These are phyloP conservation scores for Corynorhinus townsendii DNA, from an alignment of 2,113 vertebrate species.

Conservation along the genomic window DNA sequence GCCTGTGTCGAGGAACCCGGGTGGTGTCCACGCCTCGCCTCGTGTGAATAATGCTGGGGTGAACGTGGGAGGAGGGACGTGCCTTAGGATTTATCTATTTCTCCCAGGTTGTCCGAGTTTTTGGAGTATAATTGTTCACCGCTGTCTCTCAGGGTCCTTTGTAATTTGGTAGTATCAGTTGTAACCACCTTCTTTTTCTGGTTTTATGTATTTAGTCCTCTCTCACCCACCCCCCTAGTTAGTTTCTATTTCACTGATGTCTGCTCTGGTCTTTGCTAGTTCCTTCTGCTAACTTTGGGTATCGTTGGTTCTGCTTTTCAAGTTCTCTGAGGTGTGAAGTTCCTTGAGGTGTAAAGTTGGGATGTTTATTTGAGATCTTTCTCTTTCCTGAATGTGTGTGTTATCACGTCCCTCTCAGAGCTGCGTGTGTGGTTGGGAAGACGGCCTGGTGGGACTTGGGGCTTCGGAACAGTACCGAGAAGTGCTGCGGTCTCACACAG, in stretches of 20 bases:
- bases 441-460: not conserved
- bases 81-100: not conserved
- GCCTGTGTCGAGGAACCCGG: too few relatives aligned
- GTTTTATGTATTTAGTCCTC: not conserved
- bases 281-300: not conserved
- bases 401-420: too few relatives aligned
- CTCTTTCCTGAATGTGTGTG: not conserved
- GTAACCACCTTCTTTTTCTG: not conserved
- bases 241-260: not conserved
- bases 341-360: not conserved
- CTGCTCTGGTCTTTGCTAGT: not conserved
- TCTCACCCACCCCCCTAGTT: too few relatives aligned
- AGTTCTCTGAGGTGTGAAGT: not conserved
- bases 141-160: not conserved
- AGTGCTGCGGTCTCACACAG: accelerated
- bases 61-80: too few relatives aligned
- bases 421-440: not conserved
- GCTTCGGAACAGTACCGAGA: not conserved
- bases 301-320: not conserved
- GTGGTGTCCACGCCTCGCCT: too few relatives aligned
- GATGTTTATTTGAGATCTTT: not conserved
- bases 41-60: too few relatives aligned
- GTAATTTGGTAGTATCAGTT: too few relatives aligned
- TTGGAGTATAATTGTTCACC: not conserved
- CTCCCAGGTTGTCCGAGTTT: not conserved